Percentiles rank a stretch among this genome's conserved stretches.
Conservation (phyloP, 2,113 vertebrate species). For the Chiloscyllium plagiosum region DNA sequence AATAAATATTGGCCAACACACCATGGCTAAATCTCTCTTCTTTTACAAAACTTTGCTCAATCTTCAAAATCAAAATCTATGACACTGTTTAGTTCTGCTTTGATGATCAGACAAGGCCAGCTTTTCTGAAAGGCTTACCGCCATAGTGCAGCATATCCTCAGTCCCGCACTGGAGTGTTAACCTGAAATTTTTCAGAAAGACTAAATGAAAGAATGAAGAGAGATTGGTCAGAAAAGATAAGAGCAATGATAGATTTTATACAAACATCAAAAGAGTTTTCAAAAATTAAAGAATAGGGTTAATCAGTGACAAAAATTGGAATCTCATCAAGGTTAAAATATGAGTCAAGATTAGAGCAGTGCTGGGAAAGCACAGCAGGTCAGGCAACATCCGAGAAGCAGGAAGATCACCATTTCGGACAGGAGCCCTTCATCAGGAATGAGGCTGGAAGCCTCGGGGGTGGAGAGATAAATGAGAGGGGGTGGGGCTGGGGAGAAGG, state of each 20-base stretch:
- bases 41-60: background rate
- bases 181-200: background rate
- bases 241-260: background rate
- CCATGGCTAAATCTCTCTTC: background rate
- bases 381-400: no score
- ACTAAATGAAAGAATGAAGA: background rate
- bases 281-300: background rate
- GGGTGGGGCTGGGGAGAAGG: no score
- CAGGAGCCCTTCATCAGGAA: no score
- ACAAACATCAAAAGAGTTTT: background rate
- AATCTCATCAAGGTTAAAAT: background rate
- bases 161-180: background rate
- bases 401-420: no score
- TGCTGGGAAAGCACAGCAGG: no score
- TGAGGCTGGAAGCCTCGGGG: no score
- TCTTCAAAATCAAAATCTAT: background rate
- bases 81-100: background rate
- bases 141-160: background rate
- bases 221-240: background rate
- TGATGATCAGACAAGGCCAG: background rate
- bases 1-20: background rate
- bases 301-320: background rate
- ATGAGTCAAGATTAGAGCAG: no score
- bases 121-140: background rate
- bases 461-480: no score